phyloP scores from a whole-genome alignment of 2,113 vertebrate species.

The Dicrurus megarhynchus region DNA sequence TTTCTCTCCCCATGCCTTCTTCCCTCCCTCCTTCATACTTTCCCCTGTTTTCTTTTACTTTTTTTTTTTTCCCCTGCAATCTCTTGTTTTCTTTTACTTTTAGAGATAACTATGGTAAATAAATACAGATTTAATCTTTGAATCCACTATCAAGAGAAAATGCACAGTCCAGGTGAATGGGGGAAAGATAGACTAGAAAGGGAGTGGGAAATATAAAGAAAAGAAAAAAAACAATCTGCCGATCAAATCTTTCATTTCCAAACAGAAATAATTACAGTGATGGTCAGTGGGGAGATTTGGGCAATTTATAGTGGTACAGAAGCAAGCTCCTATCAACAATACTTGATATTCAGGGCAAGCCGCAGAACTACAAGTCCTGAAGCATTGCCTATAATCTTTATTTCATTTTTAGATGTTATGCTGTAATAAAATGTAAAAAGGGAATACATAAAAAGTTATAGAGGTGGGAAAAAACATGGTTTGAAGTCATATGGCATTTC shows the following conservation, averaged over 20 bases:
- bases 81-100: conserved; percentile 39
- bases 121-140: conserved; percentile 73
- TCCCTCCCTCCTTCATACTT: background rate
- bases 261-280: conserved; percentile 75
- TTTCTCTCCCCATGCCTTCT: background rate
- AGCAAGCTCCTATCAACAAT: conserved; percentile 64
- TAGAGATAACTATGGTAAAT: conserved; percentile 65
- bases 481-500: conserved; percentile 76
- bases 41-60: background rate
- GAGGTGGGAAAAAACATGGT: conserved; percentile 75
- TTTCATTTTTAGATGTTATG: conserved; percentile 81
- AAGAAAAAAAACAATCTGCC: conserved; percentile 19
- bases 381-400: conserved; percentile 80
- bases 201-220: conserved; percentile 27
- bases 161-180: conserved; percentile 21
- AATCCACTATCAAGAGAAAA: conserved; percentile 58
- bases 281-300: conserved; percentile 72
- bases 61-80: background rate
- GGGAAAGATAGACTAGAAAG: conserved; percentile 55
- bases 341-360: conserved; percentile 77
- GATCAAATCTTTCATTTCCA: conserved; percentile 75
- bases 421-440: conserved; percentile 81
- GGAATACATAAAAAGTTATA: conserved; percentile 80
- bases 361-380: conserved; percentile 69
- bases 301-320: conserved; percentile 64